Base-by-base conservation (phyloP, 2,113 vertebrate species). In the Pampusana beccarii region DNA sequence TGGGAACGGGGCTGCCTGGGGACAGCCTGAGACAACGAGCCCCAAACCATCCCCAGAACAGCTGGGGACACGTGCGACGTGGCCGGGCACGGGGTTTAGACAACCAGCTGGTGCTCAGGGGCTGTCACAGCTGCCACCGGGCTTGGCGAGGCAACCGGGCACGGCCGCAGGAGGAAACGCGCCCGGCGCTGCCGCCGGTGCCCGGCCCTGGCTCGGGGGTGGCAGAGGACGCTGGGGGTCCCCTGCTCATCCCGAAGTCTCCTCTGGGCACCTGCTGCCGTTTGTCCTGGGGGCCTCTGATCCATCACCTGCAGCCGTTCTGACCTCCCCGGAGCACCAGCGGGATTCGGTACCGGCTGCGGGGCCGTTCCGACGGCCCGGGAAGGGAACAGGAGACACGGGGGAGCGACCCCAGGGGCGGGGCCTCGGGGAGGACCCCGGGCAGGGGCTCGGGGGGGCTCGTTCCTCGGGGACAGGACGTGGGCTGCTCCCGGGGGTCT, bases 41-140 rank as follows among this genome's bases (percentile, higher is more conserved):
- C 5, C 51, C 16, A 10, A 31, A 13, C 36, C 3, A 3, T 2
- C 36, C 11, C 28, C 3, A 3, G 6, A 42, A 9, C 20, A 9
- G 28, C 8, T 13, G 11, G 53, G 38, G 21, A 8, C 3, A 31
- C 9, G 11, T 28, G 46, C 8, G 46, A 10, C 12, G 0, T 2
- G 51, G 36, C 11, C 36, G 3, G 8, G 34, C 28, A 10, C 11
- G 3, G 0, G 20, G 50, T 24, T 40, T 24, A 13, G 29, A 33
- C 28, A 18, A 38, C 4, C 31, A 5, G 29, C 38, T 15, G 38
- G 31, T 15, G 53, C 53, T 15, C 19, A 11, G 13, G 16, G 31
- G 14, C 31, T 2, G 7, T 36, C 12, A 3, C 24, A 10, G n/a
- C 33, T 7, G 42, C 42, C 42, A 18, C 42, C 42, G 31, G 21